Evolutionary conservation across 2,797 vertebrate genomes (phyloP).

Genomic region (Sebastes steindachneri): DNA sequence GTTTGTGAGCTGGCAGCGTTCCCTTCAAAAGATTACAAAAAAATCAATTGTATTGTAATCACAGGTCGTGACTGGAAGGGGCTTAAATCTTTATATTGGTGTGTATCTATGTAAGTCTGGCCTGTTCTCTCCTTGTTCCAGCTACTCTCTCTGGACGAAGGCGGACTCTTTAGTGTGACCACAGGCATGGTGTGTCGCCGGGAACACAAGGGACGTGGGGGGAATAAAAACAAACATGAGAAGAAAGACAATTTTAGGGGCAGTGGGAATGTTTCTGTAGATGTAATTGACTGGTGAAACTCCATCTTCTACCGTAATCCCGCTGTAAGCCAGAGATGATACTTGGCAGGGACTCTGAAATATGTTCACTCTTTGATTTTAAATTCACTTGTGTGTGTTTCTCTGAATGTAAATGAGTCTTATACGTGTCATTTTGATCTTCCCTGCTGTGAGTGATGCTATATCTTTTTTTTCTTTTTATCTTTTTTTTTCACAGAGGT

Average conservation of each 20-base stretch:
- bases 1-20: constrained; percentile 51
- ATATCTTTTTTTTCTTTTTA: neutral
- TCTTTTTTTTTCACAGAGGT: constrained; percentile 80
- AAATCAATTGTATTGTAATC: constrained; percentile 72
- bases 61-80: constrained; percentile 51
- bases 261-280: constrained; percentile 46
- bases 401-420: constrained; percentile 45
- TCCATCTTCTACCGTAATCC: constrained; percentile 58
- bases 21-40: constrained; percentile 66
- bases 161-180: constrained; percentile 31
- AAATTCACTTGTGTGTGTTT: constrained; percentile 27
- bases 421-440: constrained; percentile 19
- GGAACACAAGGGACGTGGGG: constrained; percentile 23
- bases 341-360: constrained; percentile 43
- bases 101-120: constrained; percentile 1
- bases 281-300: constrained; percentile 64
- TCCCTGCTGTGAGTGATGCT: constrained; percentile 23
- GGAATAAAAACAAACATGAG: constrained; percentile 61
- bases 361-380: constrained; percentile 48
- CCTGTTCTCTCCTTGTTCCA: constrained; percentile 26
- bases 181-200: constrained; percentile 34
- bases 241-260: constrained; percentile 45
- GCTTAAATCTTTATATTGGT: constrained; percentile 44
- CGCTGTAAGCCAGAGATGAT: constrained; percentile 46
- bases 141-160: constrained; percentile 42